Evolutionary conservation across 2,888 invertebrate genomes (phyloP).

Genomic region (Conops quadrifasciatus): DNA sequence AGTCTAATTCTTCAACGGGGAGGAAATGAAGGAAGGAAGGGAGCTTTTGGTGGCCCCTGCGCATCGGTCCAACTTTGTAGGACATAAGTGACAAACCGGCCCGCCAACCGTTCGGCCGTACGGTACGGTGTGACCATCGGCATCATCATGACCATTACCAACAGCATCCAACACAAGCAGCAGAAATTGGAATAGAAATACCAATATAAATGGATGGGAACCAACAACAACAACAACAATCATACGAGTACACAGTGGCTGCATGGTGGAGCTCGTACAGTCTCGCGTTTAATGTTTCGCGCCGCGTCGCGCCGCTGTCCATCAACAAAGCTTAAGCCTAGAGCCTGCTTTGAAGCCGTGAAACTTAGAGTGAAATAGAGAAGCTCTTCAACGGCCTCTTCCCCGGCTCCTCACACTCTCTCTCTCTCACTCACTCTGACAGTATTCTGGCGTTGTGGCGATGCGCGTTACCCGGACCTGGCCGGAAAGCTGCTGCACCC

Average conservation of each 20-base stretch:
- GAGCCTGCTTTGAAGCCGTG: constrained; percentile 4
- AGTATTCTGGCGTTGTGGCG: not conserved
- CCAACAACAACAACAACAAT: constrained; percentile 19
- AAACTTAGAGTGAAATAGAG: constrained; percentile 6
- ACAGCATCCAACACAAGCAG: not conserved
- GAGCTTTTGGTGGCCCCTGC: not conserved
- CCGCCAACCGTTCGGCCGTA: not conserved
- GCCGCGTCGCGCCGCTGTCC: constrained; percentile 28
- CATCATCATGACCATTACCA: constrained; percentile 2
- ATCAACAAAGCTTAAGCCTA: constrained; percentile 23
- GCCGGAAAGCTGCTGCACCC: constrained; percentile 11
- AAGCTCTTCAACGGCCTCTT: not conserved
- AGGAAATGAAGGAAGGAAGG: not conserved
- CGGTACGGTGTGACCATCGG: not conserved
- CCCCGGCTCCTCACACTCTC: too few species aligned
- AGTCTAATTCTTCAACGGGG: constrained; percentile 7
- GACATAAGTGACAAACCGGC: constrained; percentile 16
- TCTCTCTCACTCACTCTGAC: too few species aligned
- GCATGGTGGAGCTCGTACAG: constrained; percentile 21
- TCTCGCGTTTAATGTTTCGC: constrained; percentile 34
- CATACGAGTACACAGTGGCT: not conserved
- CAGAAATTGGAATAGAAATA: constrained; percentile 1
- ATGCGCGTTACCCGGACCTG: not conserved
- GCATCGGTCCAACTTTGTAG: constrained; percentile 14
- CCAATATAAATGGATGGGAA: not conserved